A percentile compares a stretch with the other conserved stretches of the same genome.
Conservation (phyloP, 1,140 invertebrate species). For the Aphelenchoides avenae region DNA sequence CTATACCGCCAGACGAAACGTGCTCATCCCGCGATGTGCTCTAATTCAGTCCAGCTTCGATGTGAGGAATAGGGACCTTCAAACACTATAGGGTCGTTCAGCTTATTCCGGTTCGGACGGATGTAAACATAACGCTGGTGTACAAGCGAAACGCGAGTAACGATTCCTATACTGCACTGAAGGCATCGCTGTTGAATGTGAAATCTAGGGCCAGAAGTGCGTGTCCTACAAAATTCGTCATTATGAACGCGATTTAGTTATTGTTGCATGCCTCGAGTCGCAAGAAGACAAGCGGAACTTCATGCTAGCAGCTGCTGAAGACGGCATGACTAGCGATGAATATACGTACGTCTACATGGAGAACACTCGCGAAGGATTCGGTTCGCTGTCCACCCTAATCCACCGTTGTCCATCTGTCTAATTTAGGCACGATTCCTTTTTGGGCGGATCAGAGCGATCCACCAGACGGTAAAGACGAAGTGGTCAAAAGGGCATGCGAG, state of each 20-base stretch:
- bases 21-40: background rate
- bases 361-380: constrained; percentile 10
- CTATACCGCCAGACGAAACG: background rate
- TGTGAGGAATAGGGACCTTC: background rate
- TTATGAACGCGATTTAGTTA: too few relatives aligned
- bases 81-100: too few relatives aligned
- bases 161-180: background rate
- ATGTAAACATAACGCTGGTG: constrained; percentile 16
- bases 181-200: constrained; percentile 14
- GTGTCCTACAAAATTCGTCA: too few relatives aligned
- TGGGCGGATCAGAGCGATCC: background rate
- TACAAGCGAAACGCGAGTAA: constrained; percentile 28
- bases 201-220: constrained; percentile 41
- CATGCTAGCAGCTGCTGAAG: constrained; percentile 31
- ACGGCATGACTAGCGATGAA: constrained; percentile 25
- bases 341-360: constrained; percentile 35
- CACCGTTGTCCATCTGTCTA: too few relatives aligned
- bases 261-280: constrained; percentile 30
- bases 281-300: constrained; percentile 27
- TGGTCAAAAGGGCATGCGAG: background rate
- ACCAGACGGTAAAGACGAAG: constrained; percentile 4
- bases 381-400: constrained; percentile 8
- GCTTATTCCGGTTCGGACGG: too few relatives aligned
- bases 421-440: too few relatives aligned
- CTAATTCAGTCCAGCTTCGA: too few relatives aligned